Percentiles rank a stretch among this genome's conserved stretches.
These are phyloP conservation scores for Caranx ignobilis DNA, from an alignment of 2,113 vertebrate species.

Conservation along the genomic window DNA sequence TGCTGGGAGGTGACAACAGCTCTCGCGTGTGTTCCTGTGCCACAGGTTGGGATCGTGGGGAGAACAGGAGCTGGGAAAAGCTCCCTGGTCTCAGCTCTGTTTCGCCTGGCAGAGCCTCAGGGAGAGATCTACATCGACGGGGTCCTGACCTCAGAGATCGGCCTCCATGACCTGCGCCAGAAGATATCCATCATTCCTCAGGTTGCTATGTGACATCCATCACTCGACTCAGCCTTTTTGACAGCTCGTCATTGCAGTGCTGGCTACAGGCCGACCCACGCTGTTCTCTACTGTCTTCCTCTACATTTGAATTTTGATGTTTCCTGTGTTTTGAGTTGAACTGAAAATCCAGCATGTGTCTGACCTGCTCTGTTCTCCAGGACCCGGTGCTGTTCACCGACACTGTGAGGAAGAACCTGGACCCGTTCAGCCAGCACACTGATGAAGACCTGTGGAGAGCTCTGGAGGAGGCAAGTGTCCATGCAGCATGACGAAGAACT, in stretches of 20 bases:
- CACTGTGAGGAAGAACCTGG: slow-evolving; percentile 95
- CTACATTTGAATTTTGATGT: no score
- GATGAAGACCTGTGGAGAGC: slow-evolving; percentile 94
- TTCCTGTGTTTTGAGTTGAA: no score
- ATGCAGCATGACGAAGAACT: no score
- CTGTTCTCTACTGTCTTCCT: no score
- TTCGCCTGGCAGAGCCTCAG: slow-evolving; percentile 92
- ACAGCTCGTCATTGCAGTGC: no score
- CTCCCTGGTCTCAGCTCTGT: slow-evolving; percentile 94
- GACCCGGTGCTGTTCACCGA: slow-evolving; percentile 95
- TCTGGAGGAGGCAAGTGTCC: slow-evolving; percentile 85
- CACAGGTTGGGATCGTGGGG: slow-evolving; percentile 94
- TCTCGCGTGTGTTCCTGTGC: background rate
- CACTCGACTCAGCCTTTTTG: no score
- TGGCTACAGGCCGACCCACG: no score
- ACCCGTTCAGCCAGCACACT: slow-evolving; percentile 91
- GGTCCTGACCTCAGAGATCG: slow-evolving; percentile 90
- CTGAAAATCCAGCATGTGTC: no score
- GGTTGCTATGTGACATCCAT: slow-evolving; percentile 71
- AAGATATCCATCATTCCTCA: slow-evolving; percentile 99
- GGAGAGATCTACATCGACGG: slow-evolving; percentile 94
- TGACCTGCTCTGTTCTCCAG: slow-evolving; percentile 72
- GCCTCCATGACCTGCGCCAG: slow-evolving; percentile 94
- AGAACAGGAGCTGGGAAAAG: slow-evolving; percentile 96
- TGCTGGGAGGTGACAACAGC: no score